phyloP scores from a whole-genome alignment of 2,888 invertebrate species.

The Chymomyza fuscimana region DNA sequence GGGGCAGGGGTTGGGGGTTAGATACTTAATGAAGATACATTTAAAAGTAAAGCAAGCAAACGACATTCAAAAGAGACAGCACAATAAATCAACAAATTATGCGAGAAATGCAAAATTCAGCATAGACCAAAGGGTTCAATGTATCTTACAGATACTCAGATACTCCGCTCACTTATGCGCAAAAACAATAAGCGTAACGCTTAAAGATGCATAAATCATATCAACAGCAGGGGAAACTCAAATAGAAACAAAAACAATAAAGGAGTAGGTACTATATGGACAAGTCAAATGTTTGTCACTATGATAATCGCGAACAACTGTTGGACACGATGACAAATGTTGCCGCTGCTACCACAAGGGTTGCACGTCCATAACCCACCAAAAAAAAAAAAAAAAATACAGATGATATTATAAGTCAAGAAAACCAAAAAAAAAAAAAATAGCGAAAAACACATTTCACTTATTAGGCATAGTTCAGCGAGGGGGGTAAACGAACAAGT shows the following conservation, averaged over 20 bases:
- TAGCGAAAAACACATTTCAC: constrained; percentile 74
- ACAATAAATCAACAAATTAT: constrained; percentile 73
- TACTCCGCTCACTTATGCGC: constrained; percentile 60
- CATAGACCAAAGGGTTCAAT: constrained; percentile 9
- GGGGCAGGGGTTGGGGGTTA: not conserved
- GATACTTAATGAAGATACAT: constrained; percentile 30
- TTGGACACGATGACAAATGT: constrained; percentile 73
- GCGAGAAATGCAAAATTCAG: constrained; percentile 29
- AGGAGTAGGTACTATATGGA: constrained; percentile 21
- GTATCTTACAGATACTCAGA: constrained; percentile 57
- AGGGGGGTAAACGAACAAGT: not conserved
- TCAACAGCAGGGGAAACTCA: constrained; percentile 58
- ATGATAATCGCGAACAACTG: constrained; percentile 78
- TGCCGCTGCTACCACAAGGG: constrained; percentile 27
- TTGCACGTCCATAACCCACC: not conserved
- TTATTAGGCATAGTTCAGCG: constrained; percentile 56
- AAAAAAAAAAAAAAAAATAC: not conserved
- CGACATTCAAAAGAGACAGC: constrained; percentile 39
- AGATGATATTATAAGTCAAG: constrained; percentile 30
- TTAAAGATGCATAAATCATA: constrained; percentile 77
- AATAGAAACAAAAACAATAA: constrained; percentile 40
- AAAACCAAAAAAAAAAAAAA: not conserved
- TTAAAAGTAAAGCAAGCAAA: constrained; percentile 23
- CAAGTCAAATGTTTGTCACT: constrained; percentile 61
- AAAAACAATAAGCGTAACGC: constrained; percentile 78